Evolutionary conservation across 2,797 vertebrate genomes (phyloP), one percentile per base, ranked within the genome.

Genomic region (Anabas testudineus): DNA sequence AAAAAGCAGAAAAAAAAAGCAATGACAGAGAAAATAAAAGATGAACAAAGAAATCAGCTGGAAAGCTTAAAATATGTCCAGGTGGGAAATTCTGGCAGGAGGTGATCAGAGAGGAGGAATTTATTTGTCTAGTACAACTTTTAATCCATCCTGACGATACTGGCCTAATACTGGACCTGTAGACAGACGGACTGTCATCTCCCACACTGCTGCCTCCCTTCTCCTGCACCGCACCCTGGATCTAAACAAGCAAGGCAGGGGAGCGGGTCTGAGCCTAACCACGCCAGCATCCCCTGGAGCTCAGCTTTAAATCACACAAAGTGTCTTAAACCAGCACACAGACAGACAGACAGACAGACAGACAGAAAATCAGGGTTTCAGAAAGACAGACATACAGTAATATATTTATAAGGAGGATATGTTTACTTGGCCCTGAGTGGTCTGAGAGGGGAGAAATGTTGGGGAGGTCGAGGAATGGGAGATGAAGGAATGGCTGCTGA

Each of bases 161-260:
- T 79, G 79, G 78, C 47, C 67, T 84, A 80, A 82, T 81, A 68
- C 82, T 34, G 24, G 71, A 90, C 69, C 78, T 88, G 84, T 56
- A 55, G 84, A 89, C 71, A 79, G 85, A 90, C 70, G 68, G 70
- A 84, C 81, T 67, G 71, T 80, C 66, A 53, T 85, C 78, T 76
- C 67, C 68, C 61, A 59, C 47, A 26, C 53, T 18, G 59, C 78
- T 65, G 42, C 47, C 48, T 57, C 53, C 52, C 48, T 60, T 18
- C 62, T 51, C 36, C 73, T 61, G 59, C n/a, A 60, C 71, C 64
- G 65, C 86, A 56, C 48, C 62, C 66, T 61, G 32, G 22, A 70
- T 63, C 54, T 54, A 57, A 67, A 72, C 68, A 67, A 75, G n/a
- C 42, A 34, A 71, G 52, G 53, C 60, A 68, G 59, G 57, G 52